Base-by-base conservation (phyloP, 2,888 invertebrate species). In the Nephrotoma flavescens region DNA sequence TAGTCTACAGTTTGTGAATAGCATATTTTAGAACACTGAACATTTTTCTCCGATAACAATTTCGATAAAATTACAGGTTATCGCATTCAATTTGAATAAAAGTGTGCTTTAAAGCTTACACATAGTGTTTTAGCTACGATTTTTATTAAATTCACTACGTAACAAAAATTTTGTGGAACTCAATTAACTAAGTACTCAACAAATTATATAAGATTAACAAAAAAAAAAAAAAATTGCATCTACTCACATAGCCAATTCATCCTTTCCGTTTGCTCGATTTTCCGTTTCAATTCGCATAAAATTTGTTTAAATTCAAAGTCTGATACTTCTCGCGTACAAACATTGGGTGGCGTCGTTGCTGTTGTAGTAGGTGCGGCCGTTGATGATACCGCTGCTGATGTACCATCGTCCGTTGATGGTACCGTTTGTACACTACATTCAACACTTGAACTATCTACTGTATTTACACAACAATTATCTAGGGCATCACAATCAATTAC, bases 221-320 rank as follows among this genome's bases (percentile, higher is more conserved):
- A 19, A 19, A 19, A 19, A 19, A 19, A 31, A 31, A 31, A 31
- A 31, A 31, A 31, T 31, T 31, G 31, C 2, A 31, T 31, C 31
- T 88, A 92, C 92, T 92, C 88, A 92, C 92, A 92, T 90, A 92
- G 89, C 92, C 92, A 92, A 89, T 92, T 92, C 91, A 92, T 92
- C 89, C 90, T 91, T 88, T 92, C 92, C 83, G 92, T 91, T 88
- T 91, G 92, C 88, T 92, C 92, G 87, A 92, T 91, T 89, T 92
- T 92, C 86, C 91, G 90, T 88, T 91, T 91, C 87, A 92, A 89
- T 89, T 92, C 92, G 89, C 90, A 90, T 88, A 92, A 90, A 87
- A 92, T 88, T 84, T 90, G 90, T 86, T 91, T 90, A 88, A 92
- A 90, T 88, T 92, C 92, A 42, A 91, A 91, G 88, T 91, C 91